A percentile compares a stretch with the other conserved stretches of the same genome.
phyloP scores from a whole-genome alignment of 2,113 vertebrate species.

The Eleginops maclovinus region DNA sequence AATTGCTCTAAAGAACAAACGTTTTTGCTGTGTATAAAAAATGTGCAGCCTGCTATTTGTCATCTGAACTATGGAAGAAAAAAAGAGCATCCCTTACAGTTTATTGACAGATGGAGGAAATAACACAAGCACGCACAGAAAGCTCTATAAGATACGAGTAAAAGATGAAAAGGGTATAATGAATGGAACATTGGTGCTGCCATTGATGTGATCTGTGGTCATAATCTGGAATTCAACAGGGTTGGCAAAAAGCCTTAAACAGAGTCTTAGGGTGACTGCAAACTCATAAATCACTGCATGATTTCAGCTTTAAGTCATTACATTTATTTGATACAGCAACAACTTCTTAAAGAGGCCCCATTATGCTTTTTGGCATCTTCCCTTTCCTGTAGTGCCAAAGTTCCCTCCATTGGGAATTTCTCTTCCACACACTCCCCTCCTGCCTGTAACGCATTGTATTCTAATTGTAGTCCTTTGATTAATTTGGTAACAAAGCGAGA shows the following conservation, averaged over 20 bases:
- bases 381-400: no score
- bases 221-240: neutral
- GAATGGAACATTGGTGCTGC: neutral
- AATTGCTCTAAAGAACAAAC: neutral
- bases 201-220: conserved; percentile 3
- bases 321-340: neutral
- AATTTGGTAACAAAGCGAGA: no score
- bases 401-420: no score
- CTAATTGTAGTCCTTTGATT: no score
- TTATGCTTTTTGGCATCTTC: no score
- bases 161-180: conserved; percentile 23
- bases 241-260: neutral
- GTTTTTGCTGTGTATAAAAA: neutral
- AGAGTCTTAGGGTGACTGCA: neutral
- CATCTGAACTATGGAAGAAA: neutral
- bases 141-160: conserved; percentile 17
- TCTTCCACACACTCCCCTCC: no score
- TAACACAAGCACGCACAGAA: conserved; percentile 14
- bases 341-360: no score
- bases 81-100: neutral
- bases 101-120: conserved; percentile 32
- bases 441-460: no score
- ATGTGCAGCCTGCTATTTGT: neutral
- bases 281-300: neutral
- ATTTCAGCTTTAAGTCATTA: neutral